Evolutionary conservation across 2,797 vertebrate species (phyloP), one percentile per base, ranked within the genome.

Genomic region (Margarornis squamiger): DNA sequence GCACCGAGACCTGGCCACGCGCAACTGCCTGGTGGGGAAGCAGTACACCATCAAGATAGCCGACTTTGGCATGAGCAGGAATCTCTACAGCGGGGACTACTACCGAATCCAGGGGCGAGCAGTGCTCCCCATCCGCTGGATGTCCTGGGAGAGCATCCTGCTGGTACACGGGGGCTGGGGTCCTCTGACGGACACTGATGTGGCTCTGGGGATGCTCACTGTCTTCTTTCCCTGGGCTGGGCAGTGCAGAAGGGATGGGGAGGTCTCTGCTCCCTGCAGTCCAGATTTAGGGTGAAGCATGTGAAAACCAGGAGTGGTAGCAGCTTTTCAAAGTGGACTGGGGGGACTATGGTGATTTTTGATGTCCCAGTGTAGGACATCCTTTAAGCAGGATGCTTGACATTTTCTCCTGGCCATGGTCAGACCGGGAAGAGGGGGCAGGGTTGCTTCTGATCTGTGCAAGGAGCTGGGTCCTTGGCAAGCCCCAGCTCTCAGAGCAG

Each of bases 111-210:
- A 99, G 97, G 99, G 99, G 49, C 97, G 99, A 36, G 99, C 99
- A 0, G 99, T 99, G 45, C 98, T 99, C 52, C 99, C 99, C 7
- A 99, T 99, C 90, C 99, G 99, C 94, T 99, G 99, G 99, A 99
- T 99, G 99, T 99, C 99, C 30, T 99, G 99, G 99, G 99, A 99
- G 96, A 99, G 99, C 98, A 99, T 99, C 94, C 97, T 99, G 88
- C 97, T 99, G 98, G 99, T 99, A 87, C 94, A 97, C 2, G 1
- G 74, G n/a, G 41, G 10, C 38, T 43, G 67, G 17, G 26, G 17
- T 59, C 24, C 41, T 73, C 71, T 62, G 67, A 1, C 0, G 0
- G 54, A 5, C 13, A 3, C 46, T 63, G n/a, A 2, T 19, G 1
- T 0, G 1, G 43, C 10, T 54, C n/a, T 43, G 82, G 68, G 52